A percentile compares a stretch with the other conserved stretches of the same genome.
Evolutionary conservation across 1,140 invertebrate species (phyloP).

Genomic region (Drosophila teissieri): DNA sequence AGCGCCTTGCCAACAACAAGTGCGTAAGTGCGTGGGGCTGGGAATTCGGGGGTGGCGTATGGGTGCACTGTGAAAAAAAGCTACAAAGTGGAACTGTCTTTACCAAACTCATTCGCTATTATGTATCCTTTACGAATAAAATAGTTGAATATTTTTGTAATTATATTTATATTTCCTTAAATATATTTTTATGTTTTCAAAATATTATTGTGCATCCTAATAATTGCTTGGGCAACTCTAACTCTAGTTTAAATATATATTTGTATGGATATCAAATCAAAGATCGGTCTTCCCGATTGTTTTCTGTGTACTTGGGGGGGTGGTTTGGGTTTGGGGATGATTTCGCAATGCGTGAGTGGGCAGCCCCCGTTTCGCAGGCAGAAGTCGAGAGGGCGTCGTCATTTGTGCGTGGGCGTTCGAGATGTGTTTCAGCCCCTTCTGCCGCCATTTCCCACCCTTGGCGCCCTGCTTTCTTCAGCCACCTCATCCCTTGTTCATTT

Average conservation of each 20-base stretch:
- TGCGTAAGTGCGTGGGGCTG: slow-evolving; percentile 47
- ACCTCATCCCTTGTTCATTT: slow-evolving; percentile 27
- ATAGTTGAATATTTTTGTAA: neutral
- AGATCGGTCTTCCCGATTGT: neutral
- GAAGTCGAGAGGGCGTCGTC: slow-evolving; percentile 37
- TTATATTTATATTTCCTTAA: no score
- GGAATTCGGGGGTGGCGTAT: slow-evolving; percentile 1
- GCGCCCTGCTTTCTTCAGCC: neutral
- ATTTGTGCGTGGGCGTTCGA: slow-evolving; percentile 74
- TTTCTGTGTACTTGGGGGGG: neutral
- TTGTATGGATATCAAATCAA: no score
- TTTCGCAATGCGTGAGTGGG: slow-evolving; percentile 55
- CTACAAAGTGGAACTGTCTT: neutral
- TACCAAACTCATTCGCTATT: no score
- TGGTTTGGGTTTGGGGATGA: neutral
- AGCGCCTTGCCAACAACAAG: slow-evolving; percentile 47
- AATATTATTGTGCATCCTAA: no score
- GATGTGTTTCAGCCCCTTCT: slow-evolving; percentile 22
- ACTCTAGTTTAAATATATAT: no score
- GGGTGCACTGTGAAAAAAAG: slow-evolving; percentile 6
- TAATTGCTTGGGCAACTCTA: no score
- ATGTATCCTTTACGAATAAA: neutral
- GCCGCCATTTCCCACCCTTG: slow-evolving; percentile 20
- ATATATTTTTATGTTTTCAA: no score
- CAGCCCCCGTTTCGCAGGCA: slow-evolving; percentile 30